Conservation (phyloP, 2,888 invertebrate species). For the Coelopa pilipes region DNA sequence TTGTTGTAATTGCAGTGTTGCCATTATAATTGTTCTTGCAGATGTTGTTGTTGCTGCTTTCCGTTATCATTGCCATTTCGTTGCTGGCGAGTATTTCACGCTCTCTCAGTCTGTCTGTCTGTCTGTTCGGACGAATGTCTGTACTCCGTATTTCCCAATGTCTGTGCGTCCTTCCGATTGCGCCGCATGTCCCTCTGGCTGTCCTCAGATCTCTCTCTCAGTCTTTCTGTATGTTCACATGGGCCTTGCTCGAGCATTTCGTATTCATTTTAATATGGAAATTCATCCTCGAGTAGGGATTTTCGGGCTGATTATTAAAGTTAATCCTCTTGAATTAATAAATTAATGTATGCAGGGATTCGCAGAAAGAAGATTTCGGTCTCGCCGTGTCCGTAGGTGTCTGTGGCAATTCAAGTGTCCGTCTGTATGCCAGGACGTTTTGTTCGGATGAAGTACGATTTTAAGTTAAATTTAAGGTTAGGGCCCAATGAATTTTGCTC, state of each 20-base stretch:
- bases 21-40: background rate
- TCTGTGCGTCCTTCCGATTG: background rate
- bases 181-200: no score
- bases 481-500: no score
- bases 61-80: background rate
- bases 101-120: no score
- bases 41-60: background rate
- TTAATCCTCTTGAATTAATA: conserved; percentile 30
- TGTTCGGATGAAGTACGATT: no score
- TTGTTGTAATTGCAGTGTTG: background rate
- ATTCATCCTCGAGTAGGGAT: conserved; percentile 23
- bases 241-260: conserved; percentile 5
- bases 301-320: conserved; percentile 24
- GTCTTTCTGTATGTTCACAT: background rate
- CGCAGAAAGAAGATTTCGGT: no score
- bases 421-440: no score
- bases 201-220: no score
- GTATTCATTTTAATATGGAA: conserved; percentile 20
- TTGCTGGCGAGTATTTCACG: no score
- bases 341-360: background rate
- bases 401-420: background rate
- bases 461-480: no score
- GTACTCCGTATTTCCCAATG: no score
- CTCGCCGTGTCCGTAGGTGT: no score
- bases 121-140: no score